Percentiles rank a stretch among this genome's conserved stretches.
phyloP scores from a whole-genome alignment of 2,888 invertebrate species.

The Hyposoter dolosus region DNA sequence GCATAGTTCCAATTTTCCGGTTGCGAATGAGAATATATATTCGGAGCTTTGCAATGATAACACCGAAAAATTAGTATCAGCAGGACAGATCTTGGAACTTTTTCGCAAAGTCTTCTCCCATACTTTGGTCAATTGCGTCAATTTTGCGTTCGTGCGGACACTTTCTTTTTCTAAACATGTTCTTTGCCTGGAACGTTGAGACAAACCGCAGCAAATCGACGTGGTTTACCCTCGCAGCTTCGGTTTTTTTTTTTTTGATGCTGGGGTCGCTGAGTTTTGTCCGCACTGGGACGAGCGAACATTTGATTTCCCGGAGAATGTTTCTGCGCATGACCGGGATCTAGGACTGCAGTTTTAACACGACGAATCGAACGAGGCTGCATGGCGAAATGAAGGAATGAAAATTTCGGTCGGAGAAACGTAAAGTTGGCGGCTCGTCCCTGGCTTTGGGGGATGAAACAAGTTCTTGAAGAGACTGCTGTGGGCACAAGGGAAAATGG shows the following conservation, averaged over 20 bases:
- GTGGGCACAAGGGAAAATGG: constrained; percentile 2
- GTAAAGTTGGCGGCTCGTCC: constrained; percentile 11
- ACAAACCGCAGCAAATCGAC: not conserved
- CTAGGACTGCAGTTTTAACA: constrained; percentile 54
- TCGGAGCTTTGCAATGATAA: not conserved
- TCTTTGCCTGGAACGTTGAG: not conserved
- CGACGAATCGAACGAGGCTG: constrained; percentile 50
- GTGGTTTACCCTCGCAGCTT: not conserved
- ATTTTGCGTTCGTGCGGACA: not conserved
- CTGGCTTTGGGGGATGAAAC: not conserved
- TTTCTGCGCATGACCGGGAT: constrained; percentile 54
- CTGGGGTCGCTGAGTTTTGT: constrained; percentile 36
- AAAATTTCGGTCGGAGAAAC: constrained; percentile 36
- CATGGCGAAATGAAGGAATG: constrained; percentile 2
- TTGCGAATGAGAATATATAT: not conserved
- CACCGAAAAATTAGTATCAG: not conserved
- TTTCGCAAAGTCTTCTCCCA: not conserved
- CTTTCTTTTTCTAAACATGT: not conserved
- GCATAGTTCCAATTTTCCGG: no score
- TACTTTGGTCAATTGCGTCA: not conserved
- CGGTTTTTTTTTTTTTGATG: not conserved
- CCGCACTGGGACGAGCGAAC: not conserved
- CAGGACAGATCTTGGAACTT: not conserved
- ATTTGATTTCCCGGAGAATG: constrained; percentile 22
- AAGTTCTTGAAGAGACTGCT: not conserved